Conservation (phyloP, 1,140 invertebrate genomes). For the Metaphire vulgaris region DNA sequence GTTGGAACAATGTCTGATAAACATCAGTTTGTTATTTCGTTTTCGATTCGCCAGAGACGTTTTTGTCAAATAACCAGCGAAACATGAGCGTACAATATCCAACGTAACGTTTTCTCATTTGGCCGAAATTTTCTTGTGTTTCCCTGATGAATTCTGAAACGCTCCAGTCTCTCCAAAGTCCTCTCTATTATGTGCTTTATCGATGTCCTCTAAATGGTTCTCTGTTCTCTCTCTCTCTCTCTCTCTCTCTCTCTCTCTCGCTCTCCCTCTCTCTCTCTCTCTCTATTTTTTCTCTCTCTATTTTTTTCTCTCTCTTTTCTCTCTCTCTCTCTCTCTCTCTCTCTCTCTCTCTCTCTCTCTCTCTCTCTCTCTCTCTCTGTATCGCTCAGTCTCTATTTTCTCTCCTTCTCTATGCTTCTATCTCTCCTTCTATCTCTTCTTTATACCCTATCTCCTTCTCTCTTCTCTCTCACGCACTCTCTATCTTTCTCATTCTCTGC, state of each 20-base stretch:
- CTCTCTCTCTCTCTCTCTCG: background rate
- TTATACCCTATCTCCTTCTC: background rate
- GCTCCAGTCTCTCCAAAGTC: background rate
- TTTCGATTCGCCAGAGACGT: background rate
- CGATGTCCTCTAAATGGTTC: background rate
- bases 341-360: background rate
- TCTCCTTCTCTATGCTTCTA: background rate
- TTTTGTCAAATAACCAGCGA: background rate
- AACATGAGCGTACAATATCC: background rate
- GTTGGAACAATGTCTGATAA: background rate
- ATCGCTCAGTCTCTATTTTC: background rate
- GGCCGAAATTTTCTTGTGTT: background rate
- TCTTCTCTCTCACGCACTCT: background rate
- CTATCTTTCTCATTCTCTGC: background rate
- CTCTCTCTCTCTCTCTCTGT: background rate
- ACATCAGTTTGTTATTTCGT: no score
- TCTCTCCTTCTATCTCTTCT: background rate
- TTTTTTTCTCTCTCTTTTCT: background rate
- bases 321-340: background rate
- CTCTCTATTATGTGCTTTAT: background rate
- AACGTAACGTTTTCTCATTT: background rate
- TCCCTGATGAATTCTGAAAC: background rate
- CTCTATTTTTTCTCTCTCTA: background rate
- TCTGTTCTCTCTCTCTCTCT: background rate
- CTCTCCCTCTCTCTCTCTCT: background rate